Base-by-base conservation (phyloP, 2,797 vertebrate species). In the Geotrypetes seraphini region DNA sequence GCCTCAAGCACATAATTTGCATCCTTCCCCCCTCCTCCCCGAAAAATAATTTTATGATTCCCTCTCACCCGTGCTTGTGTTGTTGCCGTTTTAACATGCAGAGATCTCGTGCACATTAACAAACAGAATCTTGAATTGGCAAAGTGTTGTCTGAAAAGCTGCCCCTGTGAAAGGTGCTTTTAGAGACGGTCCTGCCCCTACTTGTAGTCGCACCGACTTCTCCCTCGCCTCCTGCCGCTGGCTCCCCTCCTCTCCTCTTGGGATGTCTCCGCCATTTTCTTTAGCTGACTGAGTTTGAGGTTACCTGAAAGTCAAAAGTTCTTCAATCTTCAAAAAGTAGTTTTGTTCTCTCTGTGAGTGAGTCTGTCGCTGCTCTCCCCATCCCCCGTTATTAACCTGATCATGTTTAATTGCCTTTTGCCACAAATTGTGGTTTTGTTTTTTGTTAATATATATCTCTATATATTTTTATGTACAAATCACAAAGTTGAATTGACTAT, bases 401-500 rank as follows among this genome's bases (percentile, higher is more conserved):
- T 32, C 57, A 46, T 84, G 44, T 59, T 73, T 67, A 67, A 62
- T 72, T 77, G 77, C 77, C 75, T 81, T n/a, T 79, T 78, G 64
- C 79, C 81, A 82, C 80, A 71, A 43, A 53, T 78, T 81, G 84
- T 88, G 89, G 88, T 77, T 67, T 78, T 44, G 37, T 33, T 33
- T 34, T 25, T 8, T 34, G 22, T n/a, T n/a, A n/a, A n/a, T 60
- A n/a, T n/a, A n/a, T 70, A 63, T 57, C 78, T 71, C 81, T 85
- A 85, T 96, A 85, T 90, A 92, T 82, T 86, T 89, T 81, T 91
- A 84, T 88, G 86, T 89, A 91, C 79, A 87, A 88, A 92, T 85
- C 83, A 88, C 80, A 88, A 86, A 92, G 83, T 91, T 86, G 82
- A 90, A 91, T 91, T 84, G 84, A 85, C 87, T 92, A 91, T 91